Percentiles rank a stretch among this genome's conserved stretches.
phyloP scores from a whole-genome alignment of 2,888 invertebrate species.

The Glyphotaelius pellucidus region DNA sequence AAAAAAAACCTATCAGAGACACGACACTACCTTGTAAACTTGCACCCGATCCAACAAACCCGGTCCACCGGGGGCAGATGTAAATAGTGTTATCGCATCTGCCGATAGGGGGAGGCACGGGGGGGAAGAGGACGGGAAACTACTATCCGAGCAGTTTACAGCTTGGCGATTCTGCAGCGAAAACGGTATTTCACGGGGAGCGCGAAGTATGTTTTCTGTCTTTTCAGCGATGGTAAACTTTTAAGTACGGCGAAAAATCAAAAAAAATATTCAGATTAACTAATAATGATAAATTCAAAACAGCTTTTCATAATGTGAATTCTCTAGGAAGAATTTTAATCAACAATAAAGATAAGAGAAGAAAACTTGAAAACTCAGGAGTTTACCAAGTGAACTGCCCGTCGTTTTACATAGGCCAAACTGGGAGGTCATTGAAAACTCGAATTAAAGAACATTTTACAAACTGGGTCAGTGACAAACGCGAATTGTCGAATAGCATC shows the following conservation, averaged over 20 bases:
- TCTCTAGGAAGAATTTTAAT: too few species aligned
- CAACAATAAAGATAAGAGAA: too few species aligned
- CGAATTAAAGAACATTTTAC: too few species aligned
- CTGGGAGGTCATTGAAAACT: too few species aligned
- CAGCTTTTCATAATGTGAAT: too few species aligned
- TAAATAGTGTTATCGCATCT: slow-evolving; percentile 9
- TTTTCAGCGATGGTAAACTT: not conserved
- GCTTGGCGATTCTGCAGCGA: not conserved
- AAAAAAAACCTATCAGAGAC: not conserved
- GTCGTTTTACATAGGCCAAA: too few species aligned
- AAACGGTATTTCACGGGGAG: not conserved
- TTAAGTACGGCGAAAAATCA: not conserved
- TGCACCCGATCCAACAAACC: not conserved
- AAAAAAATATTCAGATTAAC: too few species aligned
- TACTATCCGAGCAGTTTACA: not conserved
- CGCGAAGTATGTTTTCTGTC: not conserved
- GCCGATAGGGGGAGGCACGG: not conserved
- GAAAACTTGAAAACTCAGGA: too few species aligned
- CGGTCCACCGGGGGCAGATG: not conserved
- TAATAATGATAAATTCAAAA: too few species aligned
- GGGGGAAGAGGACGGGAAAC: not conserved
- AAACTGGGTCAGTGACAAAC: too few species aligned
- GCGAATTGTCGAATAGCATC: too few species aligned
- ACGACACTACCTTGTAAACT: not conserved
- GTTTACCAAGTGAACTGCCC: too few species aligned